A percentile compares a stretch with the other conserved stretches of the same genome.
phyloP scores from a whole-genome alignment of 2,797 vertebrate species.

The Mionectes olivaceus region DNA sequence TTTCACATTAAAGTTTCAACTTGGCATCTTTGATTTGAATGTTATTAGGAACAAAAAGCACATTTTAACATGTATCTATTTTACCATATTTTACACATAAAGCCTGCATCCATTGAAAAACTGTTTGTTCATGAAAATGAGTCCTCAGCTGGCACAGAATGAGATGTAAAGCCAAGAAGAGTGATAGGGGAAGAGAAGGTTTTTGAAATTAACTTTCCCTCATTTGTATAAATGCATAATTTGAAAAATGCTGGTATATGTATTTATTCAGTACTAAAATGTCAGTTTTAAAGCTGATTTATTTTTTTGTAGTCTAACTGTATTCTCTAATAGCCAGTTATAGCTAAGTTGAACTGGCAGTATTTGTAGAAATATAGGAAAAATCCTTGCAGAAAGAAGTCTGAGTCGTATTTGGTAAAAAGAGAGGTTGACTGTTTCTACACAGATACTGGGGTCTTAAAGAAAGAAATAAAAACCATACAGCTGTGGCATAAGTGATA shows the following conservation, averaged over 20 bases:
- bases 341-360: background rate
- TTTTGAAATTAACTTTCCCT: background rate
- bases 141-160: background rate
- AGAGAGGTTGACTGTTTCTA: background rate
- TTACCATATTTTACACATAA: background rate
- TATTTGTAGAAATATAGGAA: background rate
- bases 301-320: background rate
- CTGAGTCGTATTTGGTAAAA: background rate
- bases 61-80: background rate
- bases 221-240: background rate
- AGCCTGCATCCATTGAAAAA: background rate
- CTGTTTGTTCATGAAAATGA: background rate
- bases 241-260: background rate
- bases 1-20: background rate
- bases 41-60: background rate
- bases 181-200: background rate
- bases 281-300: background rate
- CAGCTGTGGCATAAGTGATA: background rate
- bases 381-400: background rate
- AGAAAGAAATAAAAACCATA: background rate
- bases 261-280: background rate
- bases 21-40: background rate
- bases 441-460: background rate
- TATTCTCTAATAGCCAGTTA: background rate
- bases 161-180: background rate